Conservation (phyloP, 2,113 vertebrate species). For the Bucco capensis region DNA sequence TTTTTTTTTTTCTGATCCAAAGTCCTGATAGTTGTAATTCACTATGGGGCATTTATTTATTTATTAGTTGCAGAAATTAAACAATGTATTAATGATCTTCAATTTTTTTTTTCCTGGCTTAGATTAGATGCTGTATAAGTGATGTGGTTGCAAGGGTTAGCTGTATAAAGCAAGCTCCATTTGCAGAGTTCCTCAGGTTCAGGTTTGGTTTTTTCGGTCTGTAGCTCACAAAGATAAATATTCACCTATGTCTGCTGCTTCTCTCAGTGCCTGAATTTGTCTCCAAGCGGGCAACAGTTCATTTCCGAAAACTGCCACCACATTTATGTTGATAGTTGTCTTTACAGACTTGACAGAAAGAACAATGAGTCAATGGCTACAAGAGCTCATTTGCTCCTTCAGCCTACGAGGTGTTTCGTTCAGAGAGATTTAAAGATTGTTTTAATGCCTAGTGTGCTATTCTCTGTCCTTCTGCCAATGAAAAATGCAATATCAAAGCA, state of each 20-base stretch:
- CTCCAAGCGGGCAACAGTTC: neutral
- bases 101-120: neutral
- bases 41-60: neutral
- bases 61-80: neutral
- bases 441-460: neutral
- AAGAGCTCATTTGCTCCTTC: neutral
- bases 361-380: neutral
- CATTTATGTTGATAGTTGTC: neutral
- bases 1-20: neutral
- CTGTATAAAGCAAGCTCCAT: neutral
- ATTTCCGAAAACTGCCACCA: neutral
- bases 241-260: neutral
- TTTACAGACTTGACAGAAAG: neutral
- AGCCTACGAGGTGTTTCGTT: neutral
- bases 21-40: neutral
- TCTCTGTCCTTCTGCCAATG: neutral
- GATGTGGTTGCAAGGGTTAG: neutral
- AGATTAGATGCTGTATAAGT: neutral
- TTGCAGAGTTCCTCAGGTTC: neutral
- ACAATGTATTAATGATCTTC: neutral
- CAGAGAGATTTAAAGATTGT: neutral
- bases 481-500: neutral
- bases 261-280: neutral
- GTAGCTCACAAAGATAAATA: neutral
- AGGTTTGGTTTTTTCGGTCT: neutral